Evolutionary conservation across 2,113 vertebrate genomes (phyloP), one percentile per base, ranked within the genome.

Genomic region (Festucalex cinctus): DNA sequence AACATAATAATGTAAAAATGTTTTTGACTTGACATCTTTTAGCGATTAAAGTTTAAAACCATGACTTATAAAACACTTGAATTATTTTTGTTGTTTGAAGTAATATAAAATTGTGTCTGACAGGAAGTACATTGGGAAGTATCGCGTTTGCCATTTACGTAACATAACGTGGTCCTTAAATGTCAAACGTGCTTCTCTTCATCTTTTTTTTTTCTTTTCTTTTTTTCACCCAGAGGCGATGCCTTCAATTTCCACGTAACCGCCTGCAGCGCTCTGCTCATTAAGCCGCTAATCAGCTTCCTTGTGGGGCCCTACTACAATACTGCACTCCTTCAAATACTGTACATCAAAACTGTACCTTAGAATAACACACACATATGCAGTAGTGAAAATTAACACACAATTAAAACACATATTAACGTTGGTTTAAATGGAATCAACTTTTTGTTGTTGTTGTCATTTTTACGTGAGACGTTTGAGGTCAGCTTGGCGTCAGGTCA

Each of bases 171-270:
- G 32, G 12, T 14, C 1, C 5, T 41, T 39, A 12, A 62, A 62
- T 62, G 37, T 24, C 22, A 37, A 62, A 41, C 59, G 24, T 43
- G 37, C 14, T 5, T 20, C 41, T 62, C 39, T n/a, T 9, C 9
- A n/a, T 20, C n/a, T 19, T 48, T 4, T 9, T 56, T 54, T 28
- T 3, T 17, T 20, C 35, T 17, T n/a, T n/a, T n/a, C n/a, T 36
- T 22, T 62, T 41, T 62, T 41, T 7, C 12, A 16, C n/a, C 22
- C 26, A 3, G 14, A 57, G 39, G 60, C 60, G 22, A 43, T 26
- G 60, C 22, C 39, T 62, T 62, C 22, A 44, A 62, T 62, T 62
- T 62, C 22, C 60, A 24, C 14, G 37, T 62, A 62, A 62, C n/a
- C 60, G 39, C 60, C 22, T 3, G 39, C 60, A 14, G 37, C 2